These are phyloP conservation scores for Hemaris fuciformis DNA, from an alignment of 2,888 invertebrate genomes.

Conservation along the genomic window DNA sequence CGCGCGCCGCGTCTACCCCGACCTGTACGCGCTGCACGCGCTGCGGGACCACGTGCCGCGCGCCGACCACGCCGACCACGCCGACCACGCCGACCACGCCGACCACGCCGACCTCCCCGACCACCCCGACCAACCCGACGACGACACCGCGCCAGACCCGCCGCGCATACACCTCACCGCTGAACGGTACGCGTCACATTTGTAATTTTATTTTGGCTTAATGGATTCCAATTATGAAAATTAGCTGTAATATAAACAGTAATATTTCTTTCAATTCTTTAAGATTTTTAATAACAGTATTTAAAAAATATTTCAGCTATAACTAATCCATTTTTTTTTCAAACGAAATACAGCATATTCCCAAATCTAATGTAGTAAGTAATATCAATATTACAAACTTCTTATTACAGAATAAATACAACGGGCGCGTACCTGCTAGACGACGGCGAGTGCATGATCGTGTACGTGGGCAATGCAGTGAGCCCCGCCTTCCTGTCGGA, in stretches of 20 bases:
- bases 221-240: too few species aligned
- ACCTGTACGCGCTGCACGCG: constrained; percentile 92
- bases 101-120: constrained; percentile 91
- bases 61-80: constrained; percentile 28
- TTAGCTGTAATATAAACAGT: too few species aligned
- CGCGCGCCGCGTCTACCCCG: constrained; percentile 94
- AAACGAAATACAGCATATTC: too few species aligned
- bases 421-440: constrained; percentile 96
- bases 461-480: constrained; percentile 92
- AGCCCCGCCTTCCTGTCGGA: constrained; percentile 88
- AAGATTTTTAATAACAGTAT: too few species aligned
- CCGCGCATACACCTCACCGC: constrained; percentile 93
- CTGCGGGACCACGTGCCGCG: constrained; percentile 56
- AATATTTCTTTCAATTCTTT: too few species aligned
- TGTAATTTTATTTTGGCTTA: too few species aligned
- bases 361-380: too few species aligned
- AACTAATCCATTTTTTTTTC: too few species aligned
- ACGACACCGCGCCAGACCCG: constrained; percentile 81
- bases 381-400: too few species aligned
- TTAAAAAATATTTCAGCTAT: too few species aligned
- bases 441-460: constrained; percentile 88
- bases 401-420: constrained; percentile 81
- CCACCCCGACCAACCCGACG: constrained; percentile 27
- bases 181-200: constrained; percentile 75
- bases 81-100: constrained; percentile 85